Base-by-base conservation (phyloP, 2,113 vertebrate genomes). In the Dissostichus mawsoni region DNA sequence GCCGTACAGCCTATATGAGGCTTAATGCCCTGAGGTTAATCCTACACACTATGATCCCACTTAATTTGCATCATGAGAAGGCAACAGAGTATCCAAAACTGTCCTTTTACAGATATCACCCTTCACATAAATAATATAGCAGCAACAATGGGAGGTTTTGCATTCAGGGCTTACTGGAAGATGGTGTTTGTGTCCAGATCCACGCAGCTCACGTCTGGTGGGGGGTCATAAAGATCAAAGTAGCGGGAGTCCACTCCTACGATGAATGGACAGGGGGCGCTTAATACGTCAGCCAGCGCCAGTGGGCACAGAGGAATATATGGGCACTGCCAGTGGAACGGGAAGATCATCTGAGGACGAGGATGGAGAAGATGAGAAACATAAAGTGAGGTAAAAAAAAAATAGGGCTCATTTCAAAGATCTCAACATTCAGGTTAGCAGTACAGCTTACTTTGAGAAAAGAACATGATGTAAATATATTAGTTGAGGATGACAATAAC, bases 111-210 rank as follows among this genome's bases (percentile, higher is more conserved):
- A 55, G 36, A 70, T 57, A 25, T 23, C 20, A 74, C 11, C 25
- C 1, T 20, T 65, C 51, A 53, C 29, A 36, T 56, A 11, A 66
- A 12, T 51, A 51, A 41, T 41, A 41, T 41, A 41, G 25, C 12
- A 51, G 33, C 12, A 33, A 12, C 36, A 18, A 23, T 13, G 5
- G 11, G 52, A 67, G 70, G 36, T 14, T 17, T 23, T 9, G 29
- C 53, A n/a, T 18, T 3, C 5, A 50, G 16, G 36, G 47, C 98
- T 99, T 95, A 99, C 98, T 99, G 97, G 85, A 96, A 99, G 92
- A 99, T 99, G 80, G 97, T 98, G 94, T 98, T 99, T 87, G 98
- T 99, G 93, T 99, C 98, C 92, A 99, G 95, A 92, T 99, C 98
- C 87, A 99, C 96, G 53, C 98, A 99, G 94, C 96, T 98, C 86